Evolutionary conservation across 2,113 vertebrate genomes (phyloP), one percentile per base, ranked within the genome.

Genomic region (Erythrocercus mccallii): DNA sequence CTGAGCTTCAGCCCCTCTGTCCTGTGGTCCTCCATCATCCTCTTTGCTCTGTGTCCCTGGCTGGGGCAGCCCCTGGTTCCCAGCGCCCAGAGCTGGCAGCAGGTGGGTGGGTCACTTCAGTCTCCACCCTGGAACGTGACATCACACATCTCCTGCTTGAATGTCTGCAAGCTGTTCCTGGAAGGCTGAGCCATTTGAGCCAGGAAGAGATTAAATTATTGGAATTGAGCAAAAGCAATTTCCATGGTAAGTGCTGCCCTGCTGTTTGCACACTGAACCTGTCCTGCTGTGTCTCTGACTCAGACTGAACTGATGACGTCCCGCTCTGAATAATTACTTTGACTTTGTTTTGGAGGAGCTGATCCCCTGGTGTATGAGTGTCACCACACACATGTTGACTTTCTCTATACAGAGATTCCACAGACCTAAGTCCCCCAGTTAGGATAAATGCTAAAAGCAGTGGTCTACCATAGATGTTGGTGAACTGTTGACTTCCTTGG

Each of bases 131-230:
- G 28, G n/a, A 37, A 37, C 0, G 2, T 47, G 86, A 53, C 60
- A 35, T 73, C 16, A 9, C 7, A 8, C 53, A 30, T 11, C 40
- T 50, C 62, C 47, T 0, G 2, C 78, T 71, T 42, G 3, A 57
- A 37, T 7, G 27, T 86, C 86, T 73, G 40, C 78, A 30, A 69
- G 69, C 92, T 42, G 53, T 94, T 96, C 95, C 91, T 92, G 92
- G 92, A 96, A 97, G 69, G 76, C 64, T 88, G 72, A 81, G 58
- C 74, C 76, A 24, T 94, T 51, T 71, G 48, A 95, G 86, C 64
- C 84, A 78, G 53, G 93, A 91, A 88, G 64, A 85, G 69, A 95
- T 95, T 47, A 58, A 90, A 86, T 96, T 78, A 77, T 51, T 65
- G 56, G 68, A 91, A 69, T 1, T 61, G 74, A 86, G 76, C 40